Evolutionary conservation across 2,888 invertebrate species (phyloP).

Genomic region (Argyresthia albistria): DNA sequence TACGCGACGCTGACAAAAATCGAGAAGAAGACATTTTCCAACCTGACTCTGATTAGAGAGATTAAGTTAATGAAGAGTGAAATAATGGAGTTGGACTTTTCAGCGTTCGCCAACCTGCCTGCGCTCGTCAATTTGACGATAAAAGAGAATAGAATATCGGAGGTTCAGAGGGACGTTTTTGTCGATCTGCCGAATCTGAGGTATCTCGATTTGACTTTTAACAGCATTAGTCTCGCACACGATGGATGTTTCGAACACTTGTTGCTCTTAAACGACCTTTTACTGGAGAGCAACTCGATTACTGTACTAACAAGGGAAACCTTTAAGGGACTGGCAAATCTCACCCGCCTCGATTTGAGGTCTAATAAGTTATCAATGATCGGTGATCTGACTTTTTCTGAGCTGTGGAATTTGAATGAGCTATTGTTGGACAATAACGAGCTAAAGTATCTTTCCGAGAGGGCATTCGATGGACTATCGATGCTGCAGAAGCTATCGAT

Average conservation of each 20-base stretch:
- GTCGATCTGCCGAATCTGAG: slow-evolving; percentile 80
- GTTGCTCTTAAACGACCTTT: slow-evolving; percentile 81
- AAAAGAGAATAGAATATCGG: slow-evolving; percentile 83
- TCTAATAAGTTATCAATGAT: slow-evolving; percentile 84
- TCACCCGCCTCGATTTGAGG: slow-evolving; percentile 82
- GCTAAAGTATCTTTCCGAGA: slow-evolving; percentile 81
- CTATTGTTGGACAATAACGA: slow-evolving; percentile 80
- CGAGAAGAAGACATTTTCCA: slow-evolving; percentile 81
- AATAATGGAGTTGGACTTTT: slow-evolving; percentile 78
- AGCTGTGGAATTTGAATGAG: slow-evolving; percentile 81
- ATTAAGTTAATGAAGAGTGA: slow-evolving; percentile 80
- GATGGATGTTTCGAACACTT: slow-evolving; percentile 87
- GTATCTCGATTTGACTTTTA: slow-evolving; percentile 87
- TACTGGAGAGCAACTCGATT: slow-evolving; percentile 84
- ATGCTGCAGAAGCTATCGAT: slow-evolving; percentile 81
- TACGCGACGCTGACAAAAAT: slow-evolving; percentile 81
- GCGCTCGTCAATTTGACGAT: slow-evolving; percentile 80
- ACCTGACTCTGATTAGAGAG: slow-evolving; percentile 78
- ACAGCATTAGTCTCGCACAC: slow-evolving; percentile 87
- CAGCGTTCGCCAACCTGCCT: slow-evolving; percentile 82
- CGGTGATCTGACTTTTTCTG: slow-evolving; percentile 85
- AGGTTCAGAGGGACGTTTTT: slow-evolving; percentile 83
- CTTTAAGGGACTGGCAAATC: slow-evolving; percentile 81
- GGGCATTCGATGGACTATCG: slow-evolving; percentile 83
- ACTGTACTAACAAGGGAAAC: slow-evolving; percentile 82